Percentiles rank a stretch among this genome's conserved stretches.
Evolutionary conservation across 92 coral and sea anemone species (phyloP).

Genomic region (Parazoanthus atlanticus): DNA sequence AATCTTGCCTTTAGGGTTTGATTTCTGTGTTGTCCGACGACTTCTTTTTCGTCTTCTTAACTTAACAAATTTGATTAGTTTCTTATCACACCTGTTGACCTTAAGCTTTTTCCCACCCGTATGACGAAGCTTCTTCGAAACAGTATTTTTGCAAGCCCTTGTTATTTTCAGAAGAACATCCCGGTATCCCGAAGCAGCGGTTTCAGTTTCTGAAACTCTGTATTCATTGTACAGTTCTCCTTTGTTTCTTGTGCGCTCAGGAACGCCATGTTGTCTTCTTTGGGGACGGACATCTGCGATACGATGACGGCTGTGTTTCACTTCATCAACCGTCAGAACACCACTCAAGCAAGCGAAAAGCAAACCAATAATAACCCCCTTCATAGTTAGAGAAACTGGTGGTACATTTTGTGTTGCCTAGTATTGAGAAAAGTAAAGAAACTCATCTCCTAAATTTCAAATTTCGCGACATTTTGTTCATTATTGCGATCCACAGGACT

Average conservation of each 20-base stretch:
- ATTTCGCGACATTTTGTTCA: background rate
- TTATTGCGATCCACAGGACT: background rate
- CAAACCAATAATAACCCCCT: background rate
- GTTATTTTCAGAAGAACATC: conserved; percentile 31
- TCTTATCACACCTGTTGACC: conserved; percentile 7
- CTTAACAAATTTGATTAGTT: background rate
- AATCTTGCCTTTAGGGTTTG: background rate
- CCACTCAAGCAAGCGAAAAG: background rate
- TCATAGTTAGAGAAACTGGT: conserved; percentile 1
- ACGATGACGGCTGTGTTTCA: background rate
- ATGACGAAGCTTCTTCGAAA: background rate
- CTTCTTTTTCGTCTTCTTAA: conserved; percentile 38
- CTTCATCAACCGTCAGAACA: conserved; percentile 26
- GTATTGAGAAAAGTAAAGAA: background rate
- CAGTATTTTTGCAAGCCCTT: background rate
- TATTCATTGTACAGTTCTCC: background rate
- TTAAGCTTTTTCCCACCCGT: background rate
- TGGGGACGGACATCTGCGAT: background rate
- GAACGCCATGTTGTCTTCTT: conserved; percentile 2
- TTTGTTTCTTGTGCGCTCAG: background rate
- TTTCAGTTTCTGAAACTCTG: conserved; percentile 4
- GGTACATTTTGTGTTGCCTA: conserved; percentile 15
- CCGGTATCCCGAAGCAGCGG: conserved; percentile 29
- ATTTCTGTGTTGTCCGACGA: background rate
- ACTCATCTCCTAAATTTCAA: background rate